phyloP scores from a whole-genome alignment of 2,797 vertebrate genomes.

The Sebastes taczanowskii region DNA sequence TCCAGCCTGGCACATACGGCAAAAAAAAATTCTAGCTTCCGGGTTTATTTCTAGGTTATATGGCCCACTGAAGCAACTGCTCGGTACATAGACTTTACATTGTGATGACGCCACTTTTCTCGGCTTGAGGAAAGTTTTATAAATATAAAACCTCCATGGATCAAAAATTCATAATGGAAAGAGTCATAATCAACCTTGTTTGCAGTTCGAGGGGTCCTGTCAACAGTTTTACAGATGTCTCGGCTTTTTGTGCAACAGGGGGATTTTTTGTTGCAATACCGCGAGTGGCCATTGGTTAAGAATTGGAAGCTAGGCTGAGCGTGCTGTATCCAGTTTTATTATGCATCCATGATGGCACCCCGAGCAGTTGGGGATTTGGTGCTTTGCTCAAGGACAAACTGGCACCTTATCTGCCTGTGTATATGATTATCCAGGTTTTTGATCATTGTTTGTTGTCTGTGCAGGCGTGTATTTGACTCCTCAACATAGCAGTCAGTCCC shows the following conservation, averaged over 20 bases:
- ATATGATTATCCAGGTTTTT: background rate
- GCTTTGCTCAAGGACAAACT: background rate
- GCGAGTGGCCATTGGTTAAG: background rate
- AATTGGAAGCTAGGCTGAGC: no score
- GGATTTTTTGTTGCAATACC: background rate
- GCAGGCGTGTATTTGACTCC: background rate
- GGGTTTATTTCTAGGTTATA: background rate
- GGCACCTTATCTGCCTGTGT: background rate
- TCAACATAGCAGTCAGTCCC: background rate
- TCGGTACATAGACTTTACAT: no score
- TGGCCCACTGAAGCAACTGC: background rate
- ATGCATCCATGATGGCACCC: no score
- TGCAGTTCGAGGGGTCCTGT: background rate
- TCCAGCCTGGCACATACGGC: background rate
- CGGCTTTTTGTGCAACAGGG: background rate
- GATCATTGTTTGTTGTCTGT: background rate
- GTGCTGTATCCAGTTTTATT: no score
- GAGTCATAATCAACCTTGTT: background rate
- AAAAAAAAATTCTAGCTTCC: background rate
- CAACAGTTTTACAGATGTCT: background rate
- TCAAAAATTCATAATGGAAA: background rate
- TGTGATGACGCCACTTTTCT: background rate
- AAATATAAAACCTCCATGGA: background rate
- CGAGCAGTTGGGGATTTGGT: background rate
- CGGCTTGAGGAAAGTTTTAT: background rate